phyloP scores from a whole-genome alignment of 2,888 invertebrate genomes.

The Nebria salina region DNA sequence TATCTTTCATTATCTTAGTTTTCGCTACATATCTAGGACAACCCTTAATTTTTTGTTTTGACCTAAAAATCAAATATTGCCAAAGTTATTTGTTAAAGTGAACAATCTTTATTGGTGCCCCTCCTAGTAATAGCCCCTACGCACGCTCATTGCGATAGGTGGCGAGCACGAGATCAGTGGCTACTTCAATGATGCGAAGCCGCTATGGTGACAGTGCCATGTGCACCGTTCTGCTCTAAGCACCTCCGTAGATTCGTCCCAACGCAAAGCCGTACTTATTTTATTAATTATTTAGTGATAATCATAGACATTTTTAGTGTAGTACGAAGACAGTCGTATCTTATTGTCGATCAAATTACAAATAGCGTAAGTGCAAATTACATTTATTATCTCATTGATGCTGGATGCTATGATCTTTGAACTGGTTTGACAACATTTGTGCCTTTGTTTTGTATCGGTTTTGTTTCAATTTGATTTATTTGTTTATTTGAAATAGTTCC shows the following conservation, averaged over 20 bases:
- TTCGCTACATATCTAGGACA: too few species aligned
- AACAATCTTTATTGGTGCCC: not conserved
- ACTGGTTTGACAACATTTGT: not conserved
- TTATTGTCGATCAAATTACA: not conserved
- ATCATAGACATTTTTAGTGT: not conserved
- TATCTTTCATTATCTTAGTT: too few species aligned
- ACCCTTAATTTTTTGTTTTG: too few species aligned
- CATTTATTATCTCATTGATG: not conserved
- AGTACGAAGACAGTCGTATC: not conserved
- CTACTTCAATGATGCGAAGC: conserved; percentile 17
- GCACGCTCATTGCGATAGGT: conserved; percentile 8
- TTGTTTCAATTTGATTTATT: not conserved
- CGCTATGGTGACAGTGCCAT: conserved; percentile 17
- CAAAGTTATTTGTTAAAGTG: not conserved
- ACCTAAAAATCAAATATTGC: not conserved
- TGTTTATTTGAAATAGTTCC: not conserved
- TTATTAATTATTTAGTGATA: not conserved
- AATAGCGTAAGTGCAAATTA: not conserved
- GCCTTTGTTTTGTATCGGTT: not conserved
- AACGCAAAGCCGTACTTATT: not conserved
- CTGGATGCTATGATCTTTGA: not conserved
- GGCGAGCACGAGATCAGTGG: conserved; percentile 5
- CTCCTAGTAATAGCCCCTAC: not conserved
- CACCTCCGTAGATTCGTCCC: not conserved
- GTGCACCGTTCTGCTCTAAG: conserved; percentile 5